These are phyloP conservation scores for Macrotus californicus DNA, from an alignment of 2,113 vertebrate genomes.

Conservation along the genomic window DNA sequence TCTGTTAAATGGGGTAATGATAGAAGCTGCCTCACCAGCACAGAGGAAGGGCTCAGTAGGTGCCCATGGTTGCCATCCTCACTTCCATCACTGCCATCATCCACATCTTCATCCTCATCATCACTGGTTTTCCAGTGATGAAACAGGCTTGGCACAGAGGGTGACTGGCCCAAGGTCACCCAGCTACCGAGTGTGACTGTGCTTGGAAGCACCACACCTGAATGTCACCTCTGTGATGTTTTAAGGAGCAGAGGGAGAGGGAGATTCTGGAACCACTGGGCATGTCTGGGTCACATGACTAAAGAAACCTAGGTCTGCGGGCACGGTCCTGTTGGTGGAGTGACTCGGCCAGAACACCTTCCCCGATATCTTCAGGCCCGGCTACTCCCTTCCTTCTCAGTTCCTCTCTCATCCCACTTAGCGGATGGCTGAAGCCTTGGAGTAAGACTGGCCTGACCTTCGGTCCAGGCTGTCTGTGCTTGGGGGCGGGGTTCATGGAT, in stretches of 20 bases:
- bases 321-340: accelerated
- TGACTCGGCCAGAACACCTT: neutral
- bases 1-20: neutral
- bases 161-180: neutral
- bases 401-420: neutral
- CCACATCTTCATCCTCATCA: neutral
- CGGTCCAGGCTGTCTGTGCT: neutral
- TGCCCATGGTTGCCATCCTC: neutral
- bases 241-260: neutral
- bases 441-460: neutral
- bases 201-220: accelerated
- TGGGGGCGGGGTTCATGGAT: neutral
- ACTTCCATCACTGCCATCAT: neutral
- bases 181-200: neutral
- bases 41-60: neutral
- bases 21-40: neutral
- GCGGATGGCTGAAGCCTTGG: neutral
- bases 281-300: neutral
- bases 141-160: neutral
- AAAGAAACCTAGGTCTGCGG: neutral
- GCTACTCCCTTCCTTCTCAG: neutral
- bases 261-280: neutral
- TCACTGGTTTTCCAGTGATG: neutral
- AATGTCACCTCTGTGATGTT: neutral
- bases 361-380: neutral